Evolutionary conservation across 2,797 vertebrate genomes (phyloP).

Genomic region (Fistularia tabacaria): DNA sequence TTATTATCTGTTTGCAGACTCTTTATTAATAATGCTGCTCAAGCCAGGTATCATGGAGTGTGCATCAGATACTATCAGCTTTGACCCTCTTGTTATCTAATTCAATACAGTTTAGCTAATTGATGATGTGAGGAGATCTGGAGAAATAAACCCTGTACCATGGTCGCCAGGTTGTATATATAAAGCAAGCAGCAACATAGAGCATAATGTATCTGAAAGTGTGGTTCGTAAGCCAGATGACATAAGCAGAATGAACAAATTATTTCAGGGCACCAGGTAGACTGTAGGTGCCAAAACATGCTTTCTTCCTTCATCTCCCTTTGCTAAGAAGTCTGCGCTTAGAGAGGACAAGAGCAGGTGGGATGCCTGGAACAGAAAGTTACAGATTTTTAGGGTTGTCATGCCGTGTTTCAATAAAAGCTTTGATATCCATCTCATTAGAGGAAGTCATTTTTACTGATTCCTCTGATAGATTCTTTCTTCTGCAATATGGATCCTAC

Average conservation of each 20-base stretch:
- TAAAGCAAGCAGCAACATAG: conserved; percentile 28
- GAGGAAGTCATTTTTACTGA: conserved; percentile 49
- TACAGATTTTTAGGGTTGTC: conserved; percentile 22
- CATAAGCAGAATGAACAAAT: conserved; percentile 46
- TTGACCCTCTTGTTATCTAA: conserved; percentile 53
- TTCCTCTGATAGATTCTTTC: conserved; percentile 46
- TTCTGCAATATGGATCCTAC: conserved; percentile 51
- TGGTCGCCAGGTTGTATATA: conserved; percentile 43
- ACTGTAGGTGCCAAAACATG: conserved; percentile 34
- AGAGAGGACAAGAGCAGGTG: conserved; percentile 1
- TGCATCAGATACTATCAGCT: conserved; percentile 38
- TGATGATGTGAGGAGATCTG: conserved; percentile 43
- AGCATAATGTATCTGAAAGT: conserved; percentile 37
- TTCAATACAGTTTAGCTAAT: conserved; percentile 48
- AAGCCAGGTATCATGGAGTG: conserved; percentile 37
- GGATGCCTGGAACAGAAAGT: conserved; percentile 37
- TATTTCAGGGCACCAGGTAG: conserved; percentile 28
- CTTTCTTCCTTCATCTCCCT: conserved; percentile 27
- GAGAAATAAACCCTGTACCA: conserved; percentile 35
- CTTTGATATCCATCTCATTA: conserved; percentile 40
- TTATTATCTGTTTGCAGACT: conserved; percentile 8
- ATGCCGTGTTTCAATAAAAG: conserved; percentile 46
- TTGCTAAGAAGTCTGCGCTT: neutral
- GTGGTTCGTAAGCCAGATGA: conserved; percentile 43
- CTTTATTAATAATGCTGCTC: conserved; percentile 43